These are phyloP conservation scores for Empis livida DNA, from an alignment of 2,888 invertebrate genomes.

Conservation along the genomic window DNA sequence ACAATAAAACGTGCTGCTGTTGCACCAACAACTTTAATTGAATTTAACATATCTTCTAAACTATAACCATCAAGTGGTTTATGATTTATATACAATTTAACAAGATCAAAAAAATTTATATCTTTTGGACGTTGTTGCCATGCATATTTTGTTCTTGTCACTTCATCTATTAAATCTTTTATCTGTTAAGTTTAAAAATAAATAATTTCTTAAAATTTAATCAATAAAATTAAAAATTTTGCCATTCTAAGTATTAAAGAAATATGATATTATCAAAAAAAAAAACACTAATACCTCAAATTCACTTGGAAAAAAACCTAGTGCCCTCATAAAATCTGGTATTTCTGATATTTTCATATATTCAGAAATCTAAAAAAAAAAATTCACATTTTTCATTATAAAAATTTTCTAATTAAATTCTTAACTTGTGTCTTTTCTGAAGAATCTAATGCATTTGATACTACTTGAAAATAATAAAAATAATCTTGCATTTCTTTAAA, in stretches of 20 bases:
- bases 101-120: conserved; percentile 44
- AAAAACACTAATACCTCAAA: too few relatives aligned
- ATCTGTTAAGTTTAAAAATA: too few relatives aligned
- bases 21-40: conserved; percentile 13
- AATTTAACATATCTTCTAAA: conserved; percentile 30
- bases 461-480: conserved; percentile 64
- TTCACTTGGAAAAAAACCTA: conserved; percentile 63
- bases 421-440: conserved; percentile 36
- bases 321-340: conserved; percentile 58
- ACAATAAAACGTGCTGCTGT: not conserved
- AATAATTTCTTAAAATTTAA: too few relatives aligned
- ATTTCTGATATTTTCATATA: conserved; percentile 51
- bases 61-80: conserved; percentile 46
- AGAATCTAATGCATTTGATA: conserved; percentile 36
- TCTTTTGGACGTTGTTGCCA: too few relatives aligned
- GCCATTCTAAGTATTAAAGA: too few relatives aligned
- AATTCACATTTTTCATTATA: too few relatives aligned
- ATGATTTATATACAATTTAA: conserved; percentile 53
- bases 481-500: conserved; percentile 59
- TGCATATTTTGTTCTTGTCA: too few relatives aligned
- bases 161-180: too few relatives aligned
- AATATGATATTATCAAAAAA: too few relatives aligned
- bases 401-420: too few relatives aligned
- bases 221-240: too few relatives aligned
- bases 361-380: conserved; percentile 21